phyloP scores from a whole-genome alignment of 1,140 invertebrate species.

The Varroa destructor region DNA sequence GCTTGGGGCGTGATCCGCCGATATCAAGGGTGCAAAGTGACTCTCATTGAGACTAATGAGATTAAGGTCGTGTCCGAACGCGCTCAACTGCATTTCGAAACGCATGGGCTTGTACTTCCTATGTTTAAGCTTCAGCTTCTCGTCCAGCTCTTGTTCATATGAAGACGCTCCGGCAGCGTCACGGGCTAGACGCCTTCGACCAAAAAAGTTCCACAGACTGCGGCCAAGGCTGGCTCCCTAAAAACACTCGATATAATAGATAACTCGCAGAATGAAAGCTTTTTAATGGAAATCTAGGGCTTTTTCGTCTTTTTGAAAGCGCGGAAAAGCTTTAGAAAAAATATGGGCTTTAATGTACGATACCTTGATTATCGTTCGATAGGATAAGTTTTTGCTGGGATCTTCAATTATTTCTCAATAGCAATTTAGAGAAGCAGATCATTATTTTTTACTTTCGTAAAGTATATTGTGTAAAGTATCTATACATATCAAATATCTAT shows the following conservation, averaged over 20 bases:
- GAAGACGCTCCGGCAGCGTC: background rate
- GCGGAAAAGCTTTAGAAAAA: no score
- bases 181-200: constrained; percentile 1
- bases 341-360: no score
- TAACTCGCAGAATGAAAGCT: no score
- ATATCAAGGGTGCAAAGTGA: background rate
- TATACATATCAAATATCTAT: no score
- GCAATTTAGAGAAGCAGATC: no score
- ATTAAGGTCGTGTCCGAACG: constrained; percentile 2
- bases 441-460: no score
- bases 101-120: background rate
- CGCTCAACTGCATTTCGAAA: background rate
- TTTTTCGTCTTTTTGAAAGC: no score
- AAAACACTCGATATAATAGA: background rate
- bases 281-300: no score
- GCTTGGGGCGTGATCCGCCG: background rate
- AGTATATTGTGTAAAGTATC: no score
- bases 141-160: background rate
- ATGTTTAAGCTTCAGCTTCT: background rate
- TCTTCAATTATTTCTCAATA: no score
- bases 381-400: no score
- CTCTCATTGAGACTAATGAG: constrained; percentile 4
- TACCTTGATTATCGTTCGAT: no score
- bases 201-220: background rate
- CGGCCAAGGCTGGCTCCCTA: constrained; percentile 8